A percentile compares a stretch with the other conserved stretches of the same genome.
Conservation (phyloP, 1,140 invertebrate genomes). For the Tetragnatha versicolor region DNA sequence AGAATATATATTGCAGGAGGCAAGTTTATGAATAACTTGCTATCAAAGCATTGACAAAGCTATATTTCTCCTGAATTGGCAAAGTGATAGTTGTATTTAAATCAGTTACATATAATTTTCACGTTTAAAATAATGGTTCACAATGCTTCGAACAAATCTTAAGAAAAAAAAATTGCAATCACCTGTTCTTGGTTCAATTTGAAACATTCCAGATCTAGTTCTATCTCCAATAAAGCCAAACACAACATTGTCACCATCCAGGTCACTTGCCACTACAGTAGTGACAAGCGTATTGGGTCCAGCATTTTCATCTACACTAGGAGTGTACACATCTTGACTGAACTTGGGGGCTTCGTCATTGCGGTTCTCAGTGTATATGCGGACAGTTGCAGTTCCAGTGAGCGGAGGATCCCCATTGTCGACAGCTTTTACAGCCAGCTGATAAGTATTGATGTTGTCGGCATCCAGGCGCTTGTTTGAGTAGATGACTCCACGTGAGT, state of each 20-base stretch:
- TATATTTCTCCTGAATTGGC: no score
- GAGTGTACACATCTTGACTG: conserved; percentile 94
- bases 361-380: conserved; percentile 94
- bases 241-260: conserved; percentile 92
- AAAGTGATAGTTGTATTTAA: neutral
- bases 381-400: conserved; percentile 88
- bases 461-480: conserved; percentile 93
- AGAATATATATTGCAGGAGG: no score
- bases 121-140: neutral
- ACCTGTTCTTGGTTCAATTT: conserved; percentile 91
- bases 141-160: no score
- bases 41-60: no score
- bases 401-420: conserved; percentile 92
- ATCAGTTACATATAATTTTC: no score
- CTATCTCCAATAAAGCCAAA: conserved; percentile 92
- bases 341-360: conserved; percentile 97
- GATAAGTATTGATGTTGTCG: conserved; percentile 95
- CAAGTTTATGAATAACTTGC: no score
- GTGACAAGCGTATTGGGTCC: conserved; percentile 92
- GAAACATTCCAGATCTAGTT: conserved; percentile 88
- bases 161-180: neutral
- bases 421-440: conserved; percentile 89
- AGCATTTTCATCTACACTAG: conserved; percentile 94
- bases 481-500: conserved; percentile 87
- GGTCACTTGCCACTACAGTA: conserved; percentile 92